Evolutionary conservation across 2,797 vertebrate genomes (phyloP).

Genomic region (Catharus ustulatus): DNA sequence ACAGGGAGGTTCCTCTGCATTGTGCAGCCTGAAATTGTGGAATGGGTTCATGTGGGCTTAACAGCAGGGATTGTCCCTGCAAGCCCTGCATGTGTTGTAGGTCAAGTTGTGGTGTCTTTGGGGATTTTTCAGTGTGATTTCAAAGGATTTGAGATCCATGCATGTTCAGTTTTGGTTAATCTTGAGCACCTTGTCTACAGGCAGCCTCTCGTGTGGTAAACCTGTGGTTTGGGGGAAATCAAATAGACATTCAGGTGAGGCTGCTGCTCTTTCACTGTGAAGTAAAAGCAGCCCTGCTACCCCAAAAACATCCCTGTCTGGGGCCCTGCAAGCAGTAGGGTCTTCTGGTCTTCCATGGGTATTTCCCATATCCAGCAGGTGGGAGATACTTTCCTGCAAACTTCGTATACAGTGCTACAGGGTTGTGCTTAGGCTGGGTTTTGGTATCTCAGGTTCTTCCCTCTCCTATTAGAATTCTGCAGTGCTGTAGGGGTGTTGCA

Average conservation of each 20-base stretch:
- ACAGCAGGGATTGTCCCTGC: background rate
- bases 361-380: background rate
- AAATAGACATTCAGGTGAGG: rapidly evolving
- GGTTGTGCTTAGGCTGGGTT: background rate
- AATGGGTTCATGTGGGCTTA: rapidly evolving
- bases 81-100: rapidly evolving
- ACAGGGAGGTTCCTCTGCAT: background rate
- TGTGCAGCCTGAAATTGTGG: background rate
- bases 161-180: rapidly evolving
- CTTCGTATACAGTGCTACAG: background rate
- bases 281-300: background rate
- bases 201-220: background rate
- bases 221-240: background rate
- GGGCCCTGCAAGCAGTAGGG: background rate
- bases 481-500: background rate
- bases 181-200: background rate
- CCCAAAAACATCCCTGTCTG: background rate
- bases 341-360: background rate
- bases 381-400: background rate
- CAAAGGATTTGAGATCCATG: background rate
- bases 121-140: background rate
- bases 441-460: background rate
- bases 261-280: background rate
- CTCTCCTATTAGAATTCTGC: background rate
- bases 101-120: background rate